Evolutionary conservation across 2,113 vertebrate genomes (phyloP), one percentile per base, ranked within the genome.

Genomic region (Cephalopterus ornatus): DNA sequence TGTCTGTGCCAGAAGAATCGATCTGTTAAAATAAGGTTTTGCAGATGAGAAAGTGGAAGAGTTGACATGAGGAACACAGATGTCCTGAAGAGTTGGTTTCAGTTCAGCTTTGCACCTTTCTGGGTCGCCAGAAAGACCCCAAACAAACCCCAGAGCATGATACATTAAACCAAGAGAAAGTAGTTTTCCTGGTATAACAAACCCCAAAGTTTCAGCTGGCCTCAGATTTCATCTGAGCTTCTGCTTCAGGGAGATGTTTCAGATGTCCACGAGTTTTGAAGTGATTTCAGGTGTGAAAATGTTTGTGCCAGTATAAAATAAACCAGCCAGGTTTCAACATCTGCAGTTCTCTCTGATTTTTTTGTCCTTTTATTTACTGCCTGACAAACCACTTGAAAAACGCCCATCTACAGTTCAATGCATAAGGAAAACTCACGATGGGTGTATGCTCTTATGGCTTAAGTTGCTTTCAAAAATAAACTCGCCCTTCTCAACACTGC

Each of bases 41-140:
- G 42, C 2, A 8, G 55, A 33, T 14, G 18, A 70, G 39, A 55
- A 65, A 87, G n/a, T 0, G 0, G 49, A 78, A 76, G 33, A 2
- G 24, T n/a, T 0, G 2, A 15, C 4, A 2, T 0, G 0, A 52
- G 49, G 49, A 84, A 70, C 0, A 1, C 33, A 50, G n/a, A 19
- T 0, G 0, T 58, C 62, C 30, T 17, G 30, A 52, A 53, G 39
- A 37, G 50, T 23, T 4, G 1, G 14, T 62, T 58, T 83, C 28
- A 56, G 37, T 89, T 71, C 2, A 4, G 35, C 32, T 80, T 92
- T 85, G 63, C 12, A 53, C 66, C 18, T 67, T 3, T 0, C 22
- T 74, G 37, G 11, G 16, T 63, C 42, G 65, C 30, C 23, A 67
- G 14, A 76, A 73, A 50, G 21, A 1, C 10, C 20, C 41, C 35